Base-by-base conservation (phyloP, 37 sponge, comb jelly and placozoan species). In the Haliclona indistincta region DNA sequence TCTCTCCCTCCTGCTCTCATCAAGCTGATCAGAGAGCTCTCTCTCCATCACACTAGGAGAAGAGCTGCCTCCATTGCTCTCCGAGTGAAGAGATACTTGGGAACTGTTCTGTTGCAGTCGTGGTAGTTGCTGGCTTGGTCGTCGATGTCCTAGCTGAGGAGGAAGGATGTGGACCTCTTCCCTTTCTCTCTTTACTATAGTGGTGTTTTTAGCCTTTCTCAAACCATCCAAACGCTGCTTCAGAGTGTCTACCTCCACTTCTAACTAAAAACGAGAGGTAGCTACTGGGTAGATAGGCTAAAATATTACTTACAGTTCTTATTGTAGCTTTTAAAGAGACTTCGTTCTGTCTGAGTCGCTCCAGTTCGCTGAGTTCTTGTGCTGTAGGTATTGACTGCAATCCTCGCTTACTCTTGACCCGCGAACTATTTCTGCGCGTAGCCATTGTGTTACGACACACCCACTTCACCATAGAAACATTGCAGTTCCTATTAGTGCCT, bases 151-250 rank as follows among this genome's bases (percentile, higher is more conserved):
- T 25, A 58, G 60, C 11, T 58, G 11, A 7, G 42, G n/a, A 2
- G 56, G 43, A 2, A 38, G 76, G 10, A 34, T 25, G 44, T n/a
- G 63, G 13, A 70, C 43, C 20, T 53, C 45, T 44, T 70, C 70
- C 44, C 56, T 54, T 42, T 79, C 84, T 41, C 84, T 62, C 32
- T 78, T 78, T 7, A 83, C 64, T 19, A 89, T 83, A 35, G 79
- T 83, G 23, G 79, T 83, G 71, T 64, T 83, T 64, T 89, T 89
- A 28, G 89, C 89, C 63, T 74, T 83, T 25, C 89, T 63, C 25
- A 89, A 67, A 35, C 80, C 45, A 33, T 89, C 89, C 43, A 89
- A 64, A 10, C 89, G 47, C n/a, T 60, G 58, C 47, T 64, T 77
- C 0, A 89, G 61, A 2, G 80, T 79, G 32, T 79, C 74, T 41